Conservation (phyloP, 1,140 invertebrate genomes). For the Aporrectodea caliginosa region DNA sequence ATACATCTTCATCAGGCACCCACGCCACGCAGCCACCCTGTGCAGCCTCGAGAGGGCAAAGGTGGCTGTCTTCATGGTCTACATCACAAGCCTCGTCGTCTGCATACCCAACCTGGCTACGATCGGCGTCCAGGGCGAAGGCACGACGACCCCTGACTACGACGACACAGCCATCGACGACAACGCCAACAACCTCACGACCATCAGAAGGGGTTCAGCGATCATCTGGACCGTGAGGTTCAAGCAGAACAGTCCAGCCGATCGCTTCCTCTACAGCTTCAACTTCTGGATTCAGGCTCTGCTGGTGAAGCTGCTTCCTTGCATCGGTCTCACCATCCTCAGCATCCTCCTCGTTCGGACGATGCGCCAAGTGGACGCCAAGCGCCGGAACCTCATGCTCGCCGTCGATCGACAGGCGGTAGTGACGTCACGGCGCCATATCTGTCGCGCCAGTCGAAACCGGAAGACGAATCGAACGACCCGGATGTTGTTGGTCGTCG, state of each 20-base stretch:
- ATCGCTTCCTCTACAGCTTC: conserved; percentile 61
- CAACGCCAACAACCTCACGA: too few relatives aligned
- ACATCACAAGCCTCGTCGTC: conserved; percentile 68
- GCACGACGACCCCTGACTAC: too few relatives aligned
- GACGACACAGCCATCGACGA: too few relatives aligned
- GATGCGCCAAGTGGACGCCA: conserved; percentile 42
- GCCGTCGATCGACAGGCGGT: neutral
- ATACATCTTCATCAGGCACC: conserved; percentile 74
- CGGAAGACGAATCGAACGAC: conserved; percentile 75
- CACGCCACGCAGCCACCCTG: conserved; percentile 67
- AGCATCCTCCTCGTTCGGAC: conserved; percentile 70
- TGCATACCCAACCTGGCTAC: conserved; percentile 75
- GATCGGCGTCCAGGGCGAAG: conserved; percentile 59
- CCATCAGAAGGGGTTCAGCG: too few relatives aligned
- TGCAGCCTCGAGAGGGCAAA: conserved; percentile 72
- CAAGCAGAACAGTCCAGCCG: conserved; percentile 61
- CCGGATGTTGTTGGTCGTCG: conserved; percentile 79
- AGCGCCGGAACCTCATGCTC: neutral
- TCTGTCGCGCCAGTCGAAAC: conserved; percentile 37
- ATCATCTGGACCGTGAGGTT: conserved; percentile 64
- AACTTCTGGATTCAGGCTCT: conserved; percentile 86
- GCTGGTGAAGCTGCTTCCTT: conserved; percentile 80
- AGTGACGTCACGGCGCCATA: too few relatives aligned
- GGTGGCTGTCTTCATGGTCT: conserved; percentile 69
- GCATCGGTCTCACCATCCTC: conserved; percentile 75